Percentiles rank a stretch among this genome's conserved stretches.
phyloP scores from a whole-genome alignment of 2,888 invertebrate genomes.

The Lasioglossum calceatum region DNA sequence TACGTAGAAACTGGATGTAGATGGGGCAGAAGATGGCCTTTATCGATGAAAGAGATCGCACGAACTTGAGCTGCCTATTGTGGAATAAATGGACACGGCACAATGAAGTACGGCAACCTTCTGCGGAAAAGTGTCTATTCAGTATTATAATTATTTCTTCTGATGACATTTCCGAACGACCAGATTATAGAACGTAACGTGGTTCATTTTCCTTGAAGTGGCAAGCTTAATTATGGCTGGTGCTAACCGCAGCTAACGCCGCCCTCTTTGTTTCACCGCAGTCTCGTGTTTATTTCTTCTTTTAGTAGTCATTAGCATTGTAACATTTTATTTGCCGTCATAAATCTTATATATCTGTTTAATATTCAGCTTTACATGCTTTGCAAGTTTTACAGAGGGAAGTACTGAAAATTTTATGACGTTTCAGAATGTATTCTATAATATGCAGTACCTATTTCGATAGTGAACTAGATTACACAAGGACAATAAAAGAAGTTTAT shows the following conservation, averaged over 20 bases:
- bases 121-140: background rate
- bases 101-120: background rate
- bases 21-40: background rate
- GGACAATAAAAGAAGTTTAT: background rate
- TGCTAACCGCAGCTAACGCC: background rate
- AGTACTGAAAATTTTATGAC: background rate
- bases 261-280: background rate
- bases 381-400: background rate
- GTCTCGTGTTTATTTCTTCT: background rate
- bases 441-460: background rate
- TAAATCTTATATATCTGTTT: background rate
- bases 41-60: background rate
- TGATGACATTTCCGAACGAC: background rate
- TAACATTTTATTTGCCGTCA: background rate
- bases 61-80: background rate
- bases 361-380: background rate
- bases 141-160: background rate
- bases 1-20: background rate
- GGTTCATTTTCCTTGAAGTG: background rate
- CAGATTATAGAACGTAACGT: background rate
- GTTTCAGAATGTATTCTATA: background rate
- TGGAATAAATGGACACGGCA: background rate
- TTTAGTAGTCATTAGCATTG: background rate
- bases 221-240: background rate
- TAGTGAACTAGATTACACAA: background rate